phyloP scores from a whole-genome alignment of 2,888 invertebrate species.

The Anoplius nigerrimus region DNA sequence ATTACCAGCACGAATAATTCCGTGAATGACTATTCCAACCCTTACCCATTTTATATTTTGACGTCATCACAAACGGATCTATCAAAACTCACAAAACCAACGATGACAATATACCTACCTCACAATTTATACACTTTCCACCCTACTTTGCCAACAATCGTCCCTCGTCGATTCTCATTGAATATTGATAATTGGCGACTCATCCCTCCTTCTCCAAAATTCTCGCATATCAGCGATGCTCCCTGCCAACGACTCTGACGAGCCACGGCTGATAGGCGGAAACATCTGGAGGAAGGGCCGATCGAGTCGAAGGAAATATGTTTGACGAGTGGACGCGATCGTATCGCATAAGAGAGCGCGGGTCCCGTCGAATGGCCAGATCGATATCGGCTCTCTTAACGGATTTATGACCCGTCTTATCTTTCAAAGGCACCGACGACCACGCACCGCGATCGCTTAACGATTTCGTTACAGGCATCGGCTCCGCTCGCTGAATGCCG shows the following conservation, averaged over 20 bases:
- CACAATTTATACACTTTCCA: no score
- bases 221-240: no score
- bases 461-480: constrained; percentile 55
- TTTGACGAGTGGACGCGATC: constrained; percentile 50
- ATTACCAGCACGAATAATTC: no score
- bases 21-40: no score
- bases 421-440: constrained; percentile 57
- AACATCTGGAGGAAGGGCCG: constrained; percentile 7
- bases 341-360: constrained; percentile 42
- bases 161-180: no score
- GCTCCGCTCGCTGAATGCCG: constrained; percentile 50
- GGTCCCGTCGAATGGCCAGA: constrained; percentile 46
- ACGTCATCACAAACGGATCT: no score
- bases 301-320: constrained; percentile 29
- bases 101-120: no score
- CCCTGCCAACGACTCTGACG: constrained; percentile 12
- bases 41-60: no score
- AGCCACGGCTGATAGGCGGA: constrained; percentile 39
- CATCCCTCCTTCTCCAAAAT: no score
- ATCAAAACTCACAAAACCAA: no score
- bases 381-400: constrained; percentile 56
- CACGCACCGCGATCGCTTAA: constrained; percentile 52
- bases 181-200: no score
- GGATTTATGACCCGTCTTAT: constrained; percentile 60
- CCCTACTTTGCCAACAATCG: no score